phyloP scores from a whole-genome alignment of 2,797 vertebrate genomes.

The Monodelphis domestica region DNA sequence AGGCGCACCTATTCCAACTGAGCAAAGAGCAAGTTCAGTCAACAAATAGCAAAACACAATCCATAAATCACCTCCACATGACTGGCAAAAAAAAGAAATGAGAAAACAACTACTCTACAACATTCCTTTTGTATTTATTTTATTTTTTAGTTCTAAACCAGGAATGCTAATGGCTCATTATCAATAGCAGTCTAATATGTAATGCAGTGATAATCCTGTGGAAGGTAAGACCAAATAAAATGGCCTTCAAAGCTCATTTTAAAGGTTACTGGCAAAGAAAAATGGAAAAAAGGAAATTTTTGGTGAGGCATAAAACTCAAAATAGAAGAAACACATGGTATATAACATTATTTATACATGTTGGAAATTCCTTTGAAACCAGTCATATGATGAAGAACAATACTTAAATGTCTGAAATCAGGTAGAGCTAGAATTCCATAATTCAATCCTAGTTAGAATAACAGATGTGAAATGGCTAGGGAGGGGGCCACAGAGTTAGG shows the following conservation, averaged over 20 bases:
- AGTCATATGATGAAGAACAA: neutral
- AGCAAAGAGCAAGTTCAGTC: too few relatives aligned
- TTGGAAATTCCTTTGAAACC: neutral
- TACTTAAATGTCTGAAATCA: neutral
- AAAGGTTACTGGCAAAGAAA: slow-evolving; percentile 2
- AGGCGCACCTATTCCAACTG: too few relatives aligned
- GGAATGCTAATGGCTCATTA: neutral
- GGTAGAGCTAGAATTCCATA: neutral
- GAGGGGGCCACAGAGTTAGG: neutral
- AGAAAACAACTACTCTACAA: neutral
- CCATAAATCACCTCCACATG: too few relatives aligned
- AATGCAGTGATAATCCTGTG: neutral
- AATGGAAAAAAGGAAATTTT: neutral
- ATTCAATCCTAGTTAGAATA: neutral
- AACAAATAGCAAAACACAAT: too few relatives aligned
- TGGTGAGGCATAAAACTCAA: neutral
- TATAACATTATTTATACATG: neutral
- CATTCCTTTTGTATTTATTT: slow-evolving; percentile 2
- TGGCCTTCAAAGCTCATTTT: neutral
- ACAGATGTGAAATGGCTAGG: neutral
- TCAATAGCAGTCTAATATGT: neutral
- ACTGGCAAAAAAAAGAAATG: too few relatives aligned
- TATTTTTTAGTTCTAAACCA: slow-evolving; percentile 21
- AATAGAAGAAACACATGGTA: neutral
- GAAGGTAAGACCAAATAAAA: neutral